Evolutionary conservation across 2,113 vertebrate genomes (phyloP).

Genomic region (Leptosomus discolor): DNA sequence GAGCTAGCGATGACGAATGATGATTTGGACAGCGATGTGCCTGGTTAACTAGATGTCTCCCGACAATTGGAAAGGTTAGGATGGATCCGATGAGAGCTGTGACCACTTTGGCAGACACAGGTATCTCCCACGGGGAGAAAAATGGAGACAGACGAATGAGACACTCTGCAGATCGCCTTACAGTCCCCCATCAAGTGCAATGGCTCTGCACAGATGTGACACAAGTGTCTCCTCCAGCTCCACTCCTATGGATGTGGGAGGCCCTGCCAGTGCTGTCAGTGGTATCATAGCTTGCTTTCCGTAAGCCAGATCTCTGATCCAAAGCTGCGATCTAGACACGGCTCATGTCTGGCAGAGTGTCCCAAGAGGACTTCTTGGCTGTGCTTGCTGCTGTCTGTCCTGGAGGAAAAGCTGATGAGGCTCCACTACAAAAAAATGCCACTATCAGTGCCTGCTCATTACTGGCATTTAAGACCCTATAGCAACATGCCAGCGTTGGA

Average conservation of each 20-base stretch:
- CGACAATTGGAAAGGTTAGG: not conserved
- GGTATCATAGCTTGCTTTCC: not conserved
- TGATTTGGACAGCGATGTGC: not conserved
- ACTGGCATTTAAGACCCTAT: not conserved
- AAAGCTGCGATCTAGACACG: not conserved
- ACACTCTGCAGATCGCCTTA: fast-evolving
- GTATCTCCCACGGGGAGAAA: not conserved
- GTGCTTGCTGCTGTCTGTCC: not conserved
- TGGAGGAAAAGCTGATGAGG: not conserved
- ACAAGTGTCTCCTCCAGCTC: not conserved
- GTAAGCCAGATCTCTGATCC: not conserved
- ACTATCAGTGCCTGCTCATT: not conserved
- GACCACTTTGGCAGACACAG: not conserved
- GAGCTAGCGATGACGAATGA: not conserved
- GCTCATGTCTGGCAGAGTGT: not conserved
- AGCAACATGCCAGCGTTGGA: not conserved
- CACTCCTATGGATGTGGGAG: fast-evolving
- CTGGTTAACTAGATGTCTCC: not conserved
- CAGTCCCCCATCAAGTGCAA: fast-evolving
- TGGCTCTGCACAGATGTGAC: not conserved
- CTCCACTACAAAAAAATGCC: not conserved
- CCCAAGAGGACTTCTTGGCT: not conserved
- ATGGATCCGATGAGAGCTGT: not conserved
- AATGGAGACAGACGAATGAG: not conserved
- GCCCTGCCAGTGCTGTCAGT: not conserved